phyloP scores from a whole-genome alignment of 2,797 vertebrate genomes.

The Hypotaenidia okinawae region DNA sequence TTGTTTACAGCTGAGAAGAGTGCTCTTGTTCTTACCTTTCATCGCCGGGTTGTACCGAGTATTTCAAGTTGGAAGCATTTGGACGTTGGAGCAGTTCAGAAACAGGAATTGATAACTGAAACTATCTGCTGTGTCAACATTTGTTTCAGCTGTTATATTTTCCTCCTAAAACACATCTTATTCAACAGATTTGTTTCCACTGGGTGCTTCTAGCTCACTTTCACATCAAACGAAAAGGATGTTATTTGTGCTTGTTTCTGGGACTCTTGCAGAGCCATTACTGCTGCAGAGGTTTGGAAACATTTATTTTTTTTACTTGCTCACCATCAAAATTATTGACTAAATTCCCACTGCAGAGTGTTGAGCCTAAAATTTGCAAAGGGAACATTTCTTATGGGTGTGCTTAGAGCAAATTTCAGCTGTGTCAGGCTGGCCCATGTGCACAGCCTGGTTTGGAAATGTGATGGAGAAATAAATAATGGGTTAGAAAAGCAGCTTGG shows the following conservation, averaged over 20 bases:
- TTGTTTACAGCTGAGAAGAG: background rate
- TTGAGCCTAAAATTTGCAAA: background rate
- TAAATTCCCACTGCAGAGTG: background rate
- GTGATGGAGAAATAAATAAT: background rate
- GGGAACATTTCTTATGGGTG: background rate
- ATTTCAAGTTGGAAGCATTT: background rate
- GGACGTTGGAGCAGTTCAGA: background rate
- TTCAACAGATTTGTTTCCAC: slow-evolving; percentile 7
- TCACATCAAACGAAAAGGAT: background rate
- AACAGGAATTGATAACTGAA: background rate
- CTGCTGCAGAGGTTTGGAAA: background rate
- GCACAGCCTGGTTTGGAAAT: background rate
- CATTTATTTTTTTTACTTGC: background rate
- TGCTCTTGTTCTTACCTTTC: background rate
- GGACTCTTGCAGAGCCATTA: background rate
- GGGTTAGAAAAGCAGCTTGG: background rate
- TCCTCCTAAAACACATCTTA: background rate
- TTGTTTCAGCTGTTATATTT: background rate
- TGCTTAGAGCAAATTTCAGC: background rate
- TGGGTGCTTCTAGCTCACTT: background rate
- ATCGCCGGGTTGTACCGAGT: background rate
- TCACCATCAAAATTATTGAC: background rate
- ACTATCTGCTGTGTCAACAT: background rate
- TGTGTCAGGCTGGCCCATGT: background rate
- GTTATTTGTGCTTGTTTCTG: background rate